These are phyloP conservation scores for Eretmochelys imbricata DNA, from an alignment of 2,113 vertebrate genomes.

Conservation along the genomic window DNA sequence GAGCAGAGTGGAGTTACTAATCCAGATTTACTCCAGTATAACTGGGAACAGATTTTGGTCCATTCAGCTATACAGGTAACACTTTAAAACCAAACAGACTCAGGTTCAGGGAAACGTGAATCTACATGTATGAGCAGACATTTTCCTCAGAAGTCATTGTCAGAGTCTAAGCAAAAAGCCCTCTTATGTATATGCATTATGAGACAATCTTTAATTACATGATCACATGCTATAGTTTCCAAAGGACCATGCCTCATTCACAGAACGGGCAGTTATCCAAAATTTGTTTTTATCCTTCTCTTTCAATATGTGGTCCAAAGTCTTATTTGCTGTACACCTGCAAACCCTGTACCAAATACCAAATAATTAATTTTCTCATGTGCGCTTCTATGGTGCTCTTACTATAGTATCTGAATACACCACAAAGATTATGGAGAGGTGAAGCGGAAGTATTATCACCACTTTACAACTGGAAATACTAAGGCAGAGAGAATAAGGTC, in stretches of 20 bases:
- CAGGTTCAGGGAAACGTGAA: not conserved
- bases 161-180: not conserved
- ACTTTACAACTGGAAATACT: not conserved
- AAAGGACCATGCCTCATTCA: not conserved
- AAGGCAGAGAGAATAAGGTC: not conserved
- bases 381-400: too few relatives aligned
- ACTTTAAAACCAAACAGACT: slow-evolving; percentile 37
- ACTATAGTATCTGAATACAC: not conserved
- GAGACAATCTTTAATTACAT: not conserved
- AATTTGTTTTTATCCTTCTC: too few relatives aligned
- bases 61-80: not conserved
- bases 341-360: too few relatives aligned
- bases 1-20: slow-evolving; percentile 1
- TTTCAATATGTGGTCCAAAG: too few relatives aligned
- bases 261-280: not conserved
- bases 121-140: not conserved
- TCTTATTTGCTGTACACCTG: too few relatives aligned
- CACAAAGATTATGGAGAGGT: not conserved
- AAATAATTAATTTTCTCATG: too few relatives aligned
- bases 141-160: slow-evolving; percentile 14
- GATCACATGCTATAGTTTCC: not conserved
- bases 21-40: not conserved
- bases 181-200: not conserved
- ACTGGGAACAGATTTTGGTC: slow-evolving; percentile 49
- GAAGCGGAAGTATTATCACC: not conserved